Evolutionary conservation across 2,888 invertebrate species (phyloP).

Genomic region (Teleiodes luculella): DNA sequence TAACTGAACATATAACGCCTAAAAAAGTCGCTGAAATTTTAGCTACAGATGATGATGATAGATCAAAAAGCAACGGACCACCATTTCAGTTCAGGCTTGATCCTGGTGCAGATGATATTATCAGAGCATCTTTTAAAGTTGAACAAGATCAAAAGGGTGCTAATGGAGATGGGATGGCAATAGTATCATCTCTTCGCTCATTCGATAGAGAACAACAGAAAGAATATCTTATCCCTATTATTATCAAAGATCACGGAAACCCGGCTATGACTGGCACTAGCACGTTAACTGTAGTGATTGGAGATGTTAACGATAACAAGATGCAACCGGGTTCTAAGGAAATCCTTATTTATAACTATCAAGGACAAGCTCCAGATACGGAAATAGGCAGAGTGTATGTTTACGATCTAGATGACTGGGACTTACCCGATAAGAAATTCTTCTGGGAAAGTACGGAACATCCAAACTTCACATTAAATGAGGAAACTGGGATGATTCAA

Average conservation of each 20-base stretch:
- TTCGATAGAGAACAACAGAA: conserved; percentile 98
- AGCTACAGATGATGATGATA: conserved; percentile 95
- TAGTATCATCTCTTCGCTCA: conserved; percentile 93
- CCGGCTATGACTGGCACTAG: conserved; percentile 98
- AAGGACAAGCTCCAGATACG: conserved; percentile 93
- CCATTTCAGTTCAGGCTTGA: conserved; percentile 97
- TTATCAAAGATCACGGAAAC: conserved; percentile 97
- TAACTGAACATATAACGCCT: conserved; percentile 95
- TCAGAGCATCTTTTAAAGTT: conserved; percentile 95
- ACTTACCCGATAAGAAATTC: conserved; percentile 97
- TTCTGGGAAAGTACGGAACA: conserved; percentile 94
- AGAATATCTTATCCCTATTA: conserved; percentile 97
- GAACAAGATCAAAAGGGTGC: conserved; percentile 98
- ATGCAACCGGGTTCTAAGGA: conserved; percentile 99
- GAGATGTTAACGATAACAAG: conserved; percentile 98
- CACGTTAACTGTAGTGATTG: conserved; percentile 96
- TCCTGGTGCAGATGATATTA: conserved; percentile 95
- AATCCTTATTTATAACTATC: conserved; percentile 97
- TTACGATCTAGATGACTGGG: conserved; percentile 99
- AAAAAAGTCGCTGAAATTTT: conserved; percentile 94
- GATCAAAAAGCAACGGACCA: conserved; percentile 96
- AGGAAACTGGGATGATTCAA: conserved; percentile 95
- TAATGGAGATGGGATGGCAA: conserved; percentile 98
- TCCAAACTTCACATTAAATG: conserved; percentile 91
- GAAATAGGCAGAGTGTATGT: conserved; percentile 97